Percentiles rank a stretch among this genome's conserved stretches.
phyloP scores from a whole-genome alignment of 1,140 invertebrate species.

The Branchinecta lindahli region DNA sequence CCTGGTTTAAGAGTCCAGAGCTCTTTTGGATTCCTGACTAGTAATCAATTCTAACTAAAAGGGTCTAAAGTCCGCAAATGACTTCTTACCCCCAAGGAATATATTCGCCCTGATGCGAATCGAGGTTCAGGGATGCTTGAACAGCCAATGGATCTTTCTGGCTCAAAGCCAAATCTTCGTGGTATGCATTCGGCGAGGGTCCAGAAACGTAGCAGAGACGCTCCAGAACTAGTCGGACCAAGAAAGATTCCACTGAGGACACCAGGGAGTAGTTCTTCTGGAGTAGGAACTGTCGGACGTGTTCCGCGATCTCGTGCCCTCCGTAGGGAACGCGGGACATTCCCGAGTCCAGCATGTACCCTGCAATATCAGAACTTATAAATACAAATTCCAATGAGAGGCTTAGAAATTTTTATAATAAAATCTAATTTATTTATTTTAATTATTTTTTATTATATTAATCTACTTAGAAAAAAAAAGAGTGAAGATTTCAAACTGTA shows the following conservation, averaged over 20 bases:
- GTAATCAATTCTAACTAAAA: too few species aligned
- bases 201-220: constrained; percentile 37
- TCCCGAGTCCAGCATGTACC: constrained; percentile 37
- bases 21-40: too few species aligned
- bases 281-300: constrained; percentile 31
- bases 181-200: constrained; percentile 29
- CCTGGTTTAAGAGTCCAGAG: too few species aligned
- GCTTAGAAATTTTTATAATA: too few species aligned
- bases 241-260: constrained; percentile 26
- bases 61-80: too few species aligned
- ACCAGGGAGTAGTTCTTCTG: constrained; percentile 27
- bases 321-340: constrained; percentile 38
- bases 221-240: constrained; percentile 28
- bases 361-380: constrained; percentile 26
- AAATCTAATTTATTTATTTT: constrained; percentile 25
- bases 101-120: constrained; percentile 28
- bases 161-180: constrained; percentile 28
- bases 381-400: too few species aligned
- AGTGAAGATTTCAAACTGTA: too few species aligned
- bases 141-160: constrained; percentile 27
- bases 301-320: constrained; percentile 37
- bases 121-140: constrained; percentile 27
- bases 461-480: too few species aligned
- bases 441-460: too few species aligned
- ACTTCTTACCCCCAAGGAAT: constrained; percentile 26